Base-by-base conservation (phyloP, 2,888 invertebrate genomes). In the Achlya flavicornis region DNA sequence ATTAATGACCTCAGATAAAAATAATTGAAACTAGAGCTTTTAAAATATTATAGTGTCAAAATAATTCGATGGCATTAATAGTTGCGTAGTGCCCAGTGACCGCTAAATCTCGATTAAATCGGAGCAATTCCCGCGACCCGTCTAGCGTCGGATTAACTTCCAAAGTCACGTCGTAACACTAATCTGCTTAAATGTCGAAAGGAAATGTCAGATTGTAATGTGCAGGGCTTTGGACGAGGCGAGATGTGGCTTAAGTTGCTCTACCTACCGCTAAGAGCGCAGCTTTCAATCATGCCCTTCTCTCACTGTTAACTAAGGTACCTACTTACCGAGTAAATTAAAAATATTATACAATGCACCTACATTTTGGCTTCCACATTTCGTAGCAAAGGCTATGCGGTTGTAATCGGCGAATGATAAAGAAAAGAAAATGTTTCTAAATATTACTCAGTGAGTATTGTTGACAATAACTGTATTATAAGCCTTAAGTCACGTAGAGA, bases 161-260 rank as follows among this genome's bases (percentile, higher is more conserved):
- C 87, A 79, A 89, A 88, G 90, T 87, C 84, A 86, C 88, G 84
- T 85, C 87, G 90, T 88, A 92, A 89, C 90, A 89, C 89, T 93
- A 92, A 93, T 93, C 93, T 93, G 89, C 91, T 93, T 91, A 89
- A 91, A 93, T 91, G 93, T 92, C 93, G 90, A 91, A 89, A 93
- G 94, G 93, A 94, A 93, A 94, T 89, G 94, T 94, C 94, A 90
- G 94, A 93, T 94, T 91, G 93, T 90, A 91, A 91, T 85, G 87
- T 88, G 86, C 89, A 90, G 90, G 87, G 89, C 87, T 80, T 81
- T 74, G 84, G 85, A 80, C 83, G 79, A 78, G 69, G 81, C 81
- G 83, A 88, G 90, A 88, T 85, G 89, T 79, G 88, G 90, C 88
- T 92, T 91, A 91, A 83, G 73, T 71, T 81, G 79, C 71, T 77